Percentiles rank a stretch among this genome's conserved stretches.
Conservation (phyloP, 2,888 invertebrate genomes). For the Poecilobothrus nobilitatus region DNA sequence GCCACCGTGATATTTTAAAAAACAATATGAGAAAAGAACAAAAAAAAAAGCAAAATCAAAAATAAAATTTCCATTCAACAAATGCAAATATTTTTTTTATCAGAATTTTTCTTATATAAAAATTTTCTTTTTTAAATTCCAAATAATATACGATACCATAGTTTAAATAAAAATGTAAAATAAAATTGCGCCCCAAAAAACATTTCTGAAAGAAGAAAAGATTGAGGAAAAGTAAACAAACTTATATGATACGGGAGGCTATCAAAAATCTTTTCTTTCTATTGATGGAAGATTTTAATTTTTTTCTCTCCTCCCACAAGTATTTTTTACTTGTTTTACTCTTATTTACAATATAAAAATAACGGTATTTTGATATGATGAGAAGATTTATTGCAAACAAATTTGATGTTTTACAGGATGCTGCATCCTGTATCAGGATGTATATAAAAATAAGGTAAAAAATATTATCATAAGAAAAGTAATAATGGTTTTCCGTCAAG, state of each 20-base stretch:
- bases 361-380: background rate
- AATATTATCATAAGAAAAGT: background rate
- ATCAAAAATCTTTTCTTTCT: background rate
- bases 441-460: background rate
- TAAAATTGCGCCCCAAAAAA: too few species aligned
- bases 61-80: too few species aligned
- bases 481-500: background rate
- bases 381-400: slow-evolving; percentile 10
- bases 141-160: background rate
- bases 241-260: background rate
- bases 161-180: too few species aligned
- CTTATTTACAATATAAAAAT: background rate
- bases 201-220: too few species aligned
- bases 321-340: background rate
- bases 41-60: background rate
- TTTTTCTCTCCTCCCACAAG: too few species aligned
- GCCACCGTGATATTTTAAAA: background rate
- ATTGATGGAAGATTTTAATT: background rate
- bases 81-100: too few species aligned
- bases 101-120: background rate
- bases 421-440: background rate
- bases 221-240: too few species aligned
- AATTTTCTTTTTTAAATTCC: background rate
- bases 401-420: background rate
- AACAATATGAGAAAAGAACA: background rate